Conservation (phyloP, 2,888 invertebrate genomes). For the Eristalis intricaria region DNA sequence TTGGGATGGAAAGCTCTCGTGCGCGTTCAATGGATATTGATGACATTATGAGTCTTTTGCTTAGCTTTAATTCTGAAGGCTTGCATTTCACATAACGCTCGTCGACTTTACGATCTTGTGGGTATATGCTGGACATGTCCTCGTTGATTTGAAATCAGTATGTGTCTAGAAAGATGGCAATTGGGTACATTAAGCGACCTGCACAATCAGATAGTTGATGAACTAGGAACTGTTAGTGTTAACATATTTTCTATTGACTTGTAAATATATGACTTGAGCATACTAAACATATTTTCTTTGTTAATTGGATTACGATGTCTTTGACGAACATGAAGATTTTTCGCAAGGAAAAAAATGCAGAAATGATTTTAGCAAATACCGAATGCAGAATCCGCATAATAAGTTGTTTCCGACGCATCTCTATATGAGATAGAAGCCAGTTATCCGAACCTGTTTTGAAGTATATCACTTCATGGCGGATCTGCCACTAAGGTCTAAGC, state of each 20-base stretch:
- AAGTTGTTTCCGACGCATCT: too few species aligned
- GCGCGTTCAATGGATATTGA: constrained; percentile 97
- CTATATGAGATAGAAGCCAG: too few species aligned
- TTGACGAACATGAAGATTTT: too few species aligned
- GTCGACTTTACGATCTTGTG: background rate
- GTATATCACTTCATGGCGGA: too few species aligned
- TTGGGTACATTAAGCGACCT: background rate
- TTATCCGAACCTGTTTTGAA: too few species aligned
- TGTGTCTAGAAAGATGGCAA: background rate
- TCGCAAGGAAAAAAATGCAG: too few species aligned
- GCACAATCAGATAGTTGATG: background rate
- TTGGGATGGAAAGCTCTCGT: constrained; percentile 88
- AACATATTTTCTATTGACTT: background rate
- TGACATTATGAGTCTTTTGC: constrained; percentile 94
- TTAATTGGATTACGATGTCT: too few species aligned
- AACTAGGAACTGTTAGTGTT: background rate
- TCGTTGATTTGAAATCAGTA: background rate
- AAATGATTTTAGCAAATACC: too few species aligned
- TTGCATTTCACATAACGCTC: constrained; percentile 89
- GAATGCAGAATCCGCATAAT: too few species aligned
- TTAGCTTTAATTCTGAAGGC: constrained; percentile 94
- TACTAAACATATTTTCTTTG: background rate
- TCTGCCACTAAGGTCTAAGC: too few species aligned
- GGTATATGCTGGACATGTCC: background rate
- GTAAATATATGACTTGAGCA: background rate